Conservation (phyloP, 1,140 invertebrate species). For the Formica exsecta region DNA sequence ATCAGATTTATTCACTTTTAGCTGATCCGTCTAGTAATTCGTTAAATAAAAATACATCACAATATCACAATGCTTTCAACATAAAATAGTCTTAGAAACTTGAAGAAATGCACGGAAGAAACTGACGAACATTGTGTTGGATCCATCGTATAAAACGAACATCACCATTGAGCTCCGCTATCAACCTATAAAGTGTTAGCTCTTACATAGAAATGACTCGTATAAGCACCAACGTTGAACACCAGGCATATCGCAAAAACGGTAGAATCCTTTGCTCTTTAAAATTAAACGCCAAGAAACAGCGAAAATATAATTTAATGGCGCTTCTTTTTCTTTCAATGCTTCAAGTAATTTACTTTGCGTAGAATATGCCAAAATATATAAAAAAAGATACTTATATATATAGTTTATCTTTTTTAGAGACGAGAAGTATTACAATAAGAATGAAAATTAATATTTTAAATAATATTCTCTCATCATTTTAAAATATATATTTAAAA, state of each 20-base stretch:
- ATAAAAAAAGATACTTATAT: constrained; percentile 7
- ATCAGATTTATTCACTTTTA: no score
- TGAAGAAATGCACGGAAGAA: not conserved
- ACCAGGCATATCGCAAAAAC: not conserved
- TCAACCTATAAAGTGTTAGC: constrained; percentile 45
- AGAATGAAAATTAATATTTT: constrained; percentile 5
- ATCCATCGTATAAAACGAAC: constrained; percentile 71
- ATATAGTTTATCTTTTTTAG: not conserved
- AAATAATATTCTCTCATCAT: not conserved
- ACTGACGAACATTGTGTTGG: constrained; percentile 59
- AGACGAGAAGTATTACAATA: not conserved
- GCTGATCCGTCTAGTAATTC: no score
- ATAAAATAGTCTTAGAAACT: not conserved
- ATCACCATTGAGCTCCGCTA: constrained; percentile 50
- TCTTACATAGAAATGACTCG: constrained; percentile 15
- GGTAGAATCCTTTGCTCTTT: constrained; percentile 28
- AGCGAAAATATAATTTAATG: constrained; percentile 44
- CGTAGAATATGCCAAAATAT: constrained; percentile 2
- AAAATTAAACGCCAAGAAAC: constrained; percentile 65
- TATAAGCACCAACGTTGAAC: constrained; percentile 6
- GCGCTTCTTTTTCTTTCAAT: not conserved
- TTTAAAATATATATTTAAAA: constrained; percentile 15
- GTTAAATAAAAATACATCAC: not conserved
- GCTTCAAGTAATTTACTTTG: not conserved
- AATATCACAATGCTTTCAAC: not conserved